phyloP scores from a whole-genome alignment of 1,140 invertebrate species.

The Zaprionus vittiger region DNA sequence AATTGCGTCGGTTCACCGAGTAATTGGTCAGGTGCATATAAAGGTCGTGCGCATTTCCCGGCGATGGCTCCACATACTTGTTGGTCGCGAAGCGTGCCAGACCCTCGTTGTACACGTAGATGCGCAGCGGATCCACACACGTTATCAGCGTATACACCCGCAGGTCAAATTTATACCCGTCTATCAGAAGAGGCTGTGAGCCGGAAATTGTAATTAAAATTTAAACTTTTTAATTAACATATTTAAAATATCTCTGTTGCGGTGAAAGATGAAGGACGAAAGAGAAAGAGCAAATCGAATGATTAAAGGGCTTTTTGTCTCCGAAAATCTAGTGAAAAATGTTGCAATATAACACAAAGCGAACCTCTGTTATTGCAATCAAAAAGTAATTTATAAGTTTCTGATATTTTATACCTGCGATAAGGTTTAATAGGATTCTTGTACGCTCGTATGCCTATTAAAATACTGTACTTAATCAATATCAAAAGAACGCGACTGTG shows the following conservation, averaged over 20 bases:
- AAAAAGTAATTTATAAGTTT: too few relatives aligned
- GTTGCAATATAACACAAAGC: too few relatives aligned
- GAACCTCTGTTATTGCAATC: too few relatives aligned
- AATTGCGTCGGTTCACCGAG: constrained; percentile 96
- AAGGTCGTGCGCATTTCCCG: constrained; percentile 92
- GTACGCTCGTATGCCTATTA: too few relatives aligned
- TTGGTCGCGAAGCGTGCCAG: constrained; percentile 95
- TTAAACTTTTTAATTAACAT: background rate
- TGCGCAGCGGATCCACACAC: constrained; percentile 95
- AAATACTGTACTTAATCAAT: too few relatives aligned
- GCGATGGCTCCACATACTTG: constrained; percentile 92
- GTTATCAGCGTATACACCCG: constrained; percentile 97
- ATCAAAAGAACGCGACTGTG: too few relatives aligned
- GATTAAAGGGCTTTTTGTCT: too few relatives aligned
- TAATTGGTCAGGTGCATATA: constrained; percentile 99
- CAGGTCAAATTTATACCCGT: constrained; percentile 99
- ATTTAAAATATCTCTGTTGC: background rate
- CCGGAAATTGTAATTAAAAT: background rate
- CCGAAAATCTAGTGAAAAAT: too few relatives aligned
- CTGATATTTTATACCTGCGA: too few relatives aligned
- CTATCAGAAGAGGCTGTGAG: constrained; percentile 92
- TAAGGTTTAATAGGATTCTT: too few relatives aligned
- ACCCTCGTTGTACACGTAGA: constrained; percentile 98
- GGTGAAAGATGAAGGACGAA: too few relatives aligned
- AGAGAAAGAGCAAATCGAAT: too few relatives aligned